Conservation (phyloP, 2,113 vertebrate species). For the Lycocorax pyrrhopterus region DNA sequence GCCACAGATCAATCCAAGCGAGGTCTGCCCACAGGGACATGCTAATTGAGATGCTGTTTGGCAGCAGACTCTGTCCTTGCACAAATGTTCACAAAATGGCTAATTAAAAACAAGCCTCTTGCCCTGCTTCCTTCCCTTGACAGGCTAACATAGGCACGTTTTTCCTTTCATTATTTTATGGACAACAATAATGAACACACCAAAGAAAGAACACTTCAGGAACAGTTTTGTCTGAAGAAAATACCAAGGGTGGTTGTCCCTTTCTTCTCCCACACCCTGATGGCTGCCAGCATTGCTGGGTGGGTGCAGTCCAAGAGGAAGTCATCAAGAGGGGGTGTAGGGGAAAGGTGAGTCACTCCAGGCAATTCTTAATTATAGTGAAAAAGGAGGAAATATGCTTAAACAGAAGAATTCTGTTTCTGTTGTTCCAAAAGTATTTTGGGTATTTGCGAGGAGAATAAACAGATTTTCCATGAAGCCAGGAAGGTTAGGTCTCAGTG, state of each 20-base stretch:
- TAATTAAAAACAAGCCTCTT: slow-evolving; percentile 42
- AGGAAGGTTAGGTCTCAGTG: not conserved
- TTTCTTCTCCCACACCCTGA: not conserved
- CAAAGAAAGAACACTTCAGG: slow-evolving; percentile 11
- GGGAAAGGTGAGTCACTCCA: not conserved
- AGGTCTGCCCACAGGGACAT: slow-evolving; percentile 61
- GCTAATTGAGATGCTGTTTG: slow-evolving; percentile 56
- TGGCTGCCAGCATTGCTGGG: not conserved
- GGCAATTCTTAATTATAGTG: not conserved
- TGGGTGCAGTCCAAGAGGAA: not conserved
- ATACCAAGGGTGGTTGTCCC: not conserved
- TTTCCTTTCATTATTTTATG: slow-evolving; percentile 54
- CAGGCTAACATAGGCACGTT: slow-evolving; percentile 27
- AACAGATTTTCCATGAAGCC: not conserved
- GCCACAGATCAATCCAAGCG: slow-evolving; percentile 70
- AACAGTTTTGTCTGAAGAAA: slow-evolving; percentile 3
- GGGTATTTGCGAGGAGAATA: not conserved
- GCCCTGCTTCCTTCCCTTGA: slow-evolving; percentile 38
- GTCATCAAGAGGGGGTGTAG: not conserved
- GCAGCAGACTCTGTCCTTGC: slow-evolving; percentile 29
- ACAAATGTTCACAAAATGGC: slow-evolving; percentile 11
- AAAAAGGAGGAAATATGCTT: not conserved
- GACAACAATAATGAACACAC: not conserved
- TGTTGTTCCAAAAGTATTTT: not conserved
- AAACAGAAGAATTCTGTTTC: not conserved